These are phyloP conservation scores for Copsychus sechellarum DNA, from an alignment of 2,113 vertebrate species.

Conservation along the genomic window DNA sequence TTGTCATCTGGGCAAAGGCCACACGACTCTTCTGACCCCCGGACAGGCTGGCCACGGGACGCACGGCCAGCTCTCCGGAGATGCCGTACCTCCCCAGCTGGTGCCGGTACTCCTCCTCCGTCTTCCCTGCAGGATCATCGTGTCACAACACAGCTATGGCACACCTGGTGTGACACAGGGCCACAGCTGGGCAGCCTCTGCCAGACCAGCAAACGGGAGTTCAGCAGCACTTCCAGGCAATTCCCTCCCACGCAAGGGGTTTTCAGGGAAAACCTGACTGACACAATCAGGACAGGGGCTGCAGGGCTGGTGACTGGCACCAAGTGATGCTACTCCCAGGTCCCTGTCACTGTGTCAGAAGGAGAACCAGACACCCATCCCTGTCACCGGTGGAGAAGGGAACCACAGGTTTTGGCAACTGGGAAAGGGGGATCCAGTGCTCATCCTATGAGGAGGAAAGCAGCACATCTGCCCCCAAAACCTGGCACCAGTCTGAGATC, in stretches of 20 bases:
- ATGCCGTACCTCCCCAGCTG: constrained; percentile 95
- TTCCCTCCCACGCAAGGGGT: neutral
- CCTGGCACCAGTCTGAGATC: neutral
- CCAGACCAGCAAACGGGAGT: neutral
- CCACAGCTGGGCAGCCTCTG: neutral
- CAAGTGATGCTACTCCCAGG: neutral
- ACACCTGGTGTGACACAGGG: neutral
- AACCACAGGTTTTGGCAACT: neutral
- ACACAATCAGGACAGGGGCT: neutral
- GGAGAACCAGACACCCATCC: no score
- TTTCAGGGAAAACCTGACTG: neutral
- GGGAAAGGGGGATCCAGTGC: neutral
- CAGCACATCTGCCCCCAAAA: neutral
- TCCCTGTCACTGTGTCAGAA: accelerated
- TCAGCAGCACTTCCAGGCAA: neutral
- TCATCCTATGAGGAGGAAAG: neutral
- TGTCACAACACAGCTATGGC: neutral
- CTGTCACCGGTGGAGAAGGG: neutral
- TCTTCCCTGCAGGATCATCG: constrained; percentile 76
- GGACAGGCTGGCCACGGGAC: constrained; percentile 93
- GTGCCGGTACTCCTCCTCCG: constrained; percentile 95
- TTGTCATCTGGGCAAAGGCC: constrained; percentile 98
- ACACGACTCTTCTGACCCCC: constrained; percentile 98
- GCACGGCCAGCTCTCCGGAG: constrained; percentile 88
- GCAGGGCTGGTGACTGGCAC: neutral